Base-by-base conservation (phyloP, 2,888 invertebrate genomes). In the Lithodes maja region DNA sequence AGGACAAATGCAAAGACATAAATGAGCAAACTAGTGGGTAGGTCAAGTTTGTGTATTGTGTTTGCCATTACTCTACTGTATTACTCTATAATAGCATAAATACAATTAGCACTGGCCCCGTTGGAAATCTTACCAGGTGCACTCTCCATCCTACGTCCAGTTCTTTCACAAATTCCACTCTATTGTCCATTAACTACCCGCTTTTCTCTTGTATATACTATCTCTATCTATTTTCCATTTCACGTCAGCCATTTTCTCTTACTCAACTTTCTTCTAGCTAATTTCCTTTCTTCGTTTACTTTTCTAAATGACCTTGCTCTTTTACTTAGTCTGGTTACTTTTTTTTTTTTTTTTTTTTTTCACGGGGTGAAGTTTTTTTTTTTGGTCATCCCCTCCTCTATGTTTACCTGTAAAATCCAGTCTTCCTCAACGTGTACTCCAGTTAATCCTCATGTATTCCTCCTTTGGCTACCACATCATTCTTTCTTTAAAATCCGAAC, bases 61-160 rank as follows among this genome's bases (percentile, higher is more conserved):
- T 71, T 71, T 50, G 12, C 50, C 71, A 61, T 71, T 49, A 33
- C 50, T 50, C 83, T 69, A 1, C 71, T 69, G 61, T 52, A 54
- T 33, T 49, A 2, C 5, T 3, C 17, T 75, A 2, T 55, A 55
- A 55, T 9, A 9, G 55, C 5, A 55, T 55, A 5, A 9, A 55
- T 3, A 9, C 55, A 9, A 5, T 9, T 55, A 9, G 55, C 55
- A 55, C 3, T 55, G 9, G 55, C n/a, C 3, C 9, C 3, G 55
- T 5, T 55, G 9, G 55, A 55, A 50, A 71, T 69, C 71, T 71
- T 83, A 52, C 77, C 84, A 53, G 2, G n/a, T n/a, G 15, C 54
- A 49, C 49, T 74, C 83, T 53, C 53, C 53, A 9, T 74, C 53
- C 74, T 50, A 52, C 83, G 61, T 49, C 53, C 74, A n/a, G n/a